Percentiles rank a stretch among this genome's conserved stretches.
phyloP scores from a whole-genome alignment of 2,888 invertebrate species.

The Lucinisca nassula region DNA sequence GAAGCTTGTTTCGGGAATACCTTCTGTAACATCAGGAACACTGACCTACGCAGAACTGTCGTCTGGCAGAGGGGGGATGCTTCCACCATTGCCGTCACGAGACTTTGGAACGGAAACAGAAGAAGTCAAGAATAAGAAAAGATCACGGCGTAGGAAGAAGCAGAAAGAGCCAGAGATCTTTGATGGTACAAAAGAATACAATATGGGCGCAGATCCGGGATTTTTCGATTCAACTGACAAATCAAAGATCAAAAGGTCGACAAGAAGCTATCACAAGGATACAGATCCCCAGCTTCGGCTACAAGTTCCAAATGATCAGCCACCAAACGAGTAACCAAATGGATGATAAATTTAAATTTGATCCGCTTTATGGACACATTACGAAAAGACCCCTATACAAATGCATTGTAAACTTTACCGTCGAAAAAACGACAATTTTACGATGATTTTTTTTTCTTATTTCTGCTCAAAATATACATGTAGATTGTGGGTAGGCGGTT shows the following conservation, averaged over 20 bases:
- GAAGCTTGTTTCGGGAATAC: slow-evolving; percentile 45
- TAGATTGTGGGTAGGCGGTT: no score
- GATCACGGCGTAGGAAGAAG: slow-evolving; percentile 70
- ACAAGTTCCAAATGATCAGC: slow-evolving; percentile 59
- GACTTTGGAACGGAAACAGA: slow-evolving; percentile 70
- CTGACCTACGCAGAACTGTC: slow-evolving; percentile 38
- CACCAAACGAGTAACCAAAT: neutral
- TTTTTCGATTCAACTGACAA: slow-evolving; percentile 75
- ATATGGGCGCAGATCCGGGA: slow-evolving; percentile 73
- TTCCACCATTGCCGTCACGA: slow-evolving; percentile 67
- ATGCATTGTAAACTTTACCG: no score
- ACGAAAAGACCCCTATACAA: no score
- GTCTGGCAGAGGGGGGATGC: slow-evolving; percentile 14
- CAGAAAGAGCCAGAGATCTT: slow-evolving; percentile 74
- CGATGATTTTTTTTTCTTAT: no score
- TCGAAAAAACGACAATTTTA: no score
- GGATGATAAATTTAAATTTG: no score
- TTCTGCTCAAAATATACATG: no score
- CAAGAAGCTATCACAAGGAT: slow-evolving; percentile 69
- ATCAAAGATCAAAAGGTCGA: slow-evolving; percentile 74
- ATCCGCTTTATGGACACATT: no score
- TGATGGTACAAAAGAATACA: slow-evolving; percentile 78
- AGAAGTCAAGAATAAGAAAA: slow-evolving; percentile 58
- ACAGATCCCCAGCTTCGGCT: slow-evolving; percentile 64
- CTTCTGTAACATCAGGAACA: slow-evolving; percentile 45